phyloP scores from a whole-genome alignment of 2,888 invertebrate species.

The Agrochola macilenta region DNA sequence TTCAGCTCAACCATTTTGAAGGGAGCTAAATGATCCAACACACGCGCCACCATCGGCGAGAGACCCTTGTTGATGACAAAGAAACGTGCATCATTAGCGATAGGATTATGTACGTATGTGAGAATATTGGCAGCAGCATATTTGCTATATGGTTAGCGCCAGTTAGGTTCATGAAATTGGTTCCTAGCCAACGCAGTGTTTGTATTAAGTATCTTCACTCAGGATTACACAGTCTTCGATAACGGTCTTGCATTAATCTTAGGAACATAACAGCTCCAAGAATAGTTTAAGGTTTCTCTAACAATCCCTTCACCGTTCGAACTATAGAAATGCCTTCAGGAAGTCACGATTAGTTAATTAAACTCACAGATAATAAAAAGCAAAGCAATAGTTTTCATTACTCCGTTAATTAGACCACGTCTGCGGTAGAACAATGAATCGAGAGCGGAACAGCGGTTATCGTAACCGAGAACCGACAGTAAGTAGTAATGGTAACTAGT shows the following conservation, averaged over 20 bases:
- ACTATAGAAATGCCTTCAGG: slow-evolving; percentile 26
- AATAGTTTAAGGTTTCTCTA: not conserved
- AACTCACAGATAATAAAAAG: slow-evolving; percentile 48
- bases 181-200: slow-evolving; percentile 32
- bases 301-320: not conserved
- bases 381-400: slow-evolving; percentile 57
- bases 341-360: slow-evolving; percentile 52
- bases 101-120: not conserved
- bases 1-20: too few relatives aligned
- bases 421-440: slow-evolving; percentile 59
- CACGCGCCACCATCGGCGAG: too few relatives aligned
- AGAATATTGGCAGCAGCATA: not conserved
- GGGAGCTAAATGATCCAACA: too few relatives aligned
- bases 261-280: not conserved
- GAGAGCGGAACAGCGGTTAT: slow-evolving; percentile 62
- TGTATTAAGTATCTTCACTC: slow-evolving; percentile 9
- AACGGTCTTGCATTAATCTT: not conserved
- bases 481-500: not conserved
- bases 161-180: slow-evolving; percentile 10
- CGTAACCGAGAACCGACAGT: slow-evolving; percentile 36
- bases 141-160: not conserved
- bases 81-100: too few relatives aligned
- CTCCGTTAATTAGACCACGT: slow-evolving; percentile 66
- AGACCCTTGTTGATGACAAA: too few relatives aligned
- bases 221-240: slow-evolving; percentile 1